Evolutionary conservation across 1,140 invertebrate genomes (phyloP).

Genomic region (Ylistrum balloti): DNA sequence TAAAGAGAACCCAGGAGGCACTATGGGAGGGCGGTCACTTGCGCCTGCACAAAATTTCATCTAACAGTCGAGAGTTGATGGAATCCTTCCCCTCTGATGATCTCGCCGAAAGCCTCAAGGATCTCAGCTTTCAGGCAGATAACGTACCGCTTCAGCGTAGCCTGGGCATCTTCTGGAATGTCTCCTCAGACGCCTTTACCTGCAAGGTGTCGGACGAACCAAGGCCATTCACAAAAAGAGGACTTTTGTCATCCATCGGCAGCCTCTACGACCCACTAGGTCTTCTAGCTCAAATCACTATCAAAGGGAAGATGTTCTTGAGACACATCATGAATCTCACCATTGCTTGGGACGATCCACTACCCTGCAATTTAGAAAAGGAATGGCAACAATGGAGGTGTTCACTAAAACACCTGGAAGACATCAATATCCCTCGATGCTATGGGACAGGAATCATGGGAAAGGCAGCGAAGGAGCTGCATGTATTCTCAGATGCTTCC

Average conservation of each 20-base stretch:
- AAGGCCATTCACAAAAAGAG: slow-evolving; percentile 61
- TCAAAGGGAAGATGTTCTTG: slow-evolving; percentile 62
- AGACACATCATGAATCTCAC: neutral
- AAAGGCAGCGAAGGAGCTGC: slow-evolving; percentile 71
- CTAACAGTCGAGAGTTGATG: slow-evolving; percentile 55
- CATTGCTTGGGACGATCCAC: slow-evolving; percentile 59
- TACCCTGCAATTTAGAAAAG: slow-evolving; percentile 19
- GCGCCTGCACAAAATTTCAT: slow-evolving; percentile 59
- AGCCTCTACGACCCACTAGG: slow-evolving; percentile 60
- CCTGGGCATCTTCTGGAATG: slow-evolving; percentile 58
- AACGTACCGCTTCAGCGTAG: slow-evolving; percentile 52
- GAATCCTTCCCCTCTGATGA: slow-evolving; percentile 52
- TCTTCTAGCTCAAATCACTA: slow-evolving; percentile 58
- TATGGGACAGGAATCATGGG: slow-evolving; percentile 60
- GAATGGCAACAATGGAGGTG: slow-evolving; percentile 57
- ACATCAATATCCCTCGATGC: slow-evolving; percentile 48
- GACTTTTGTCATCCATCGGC: slow-evolving; percentile 49
- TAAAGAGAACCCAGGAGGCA: slow-evolving; percentile 60
- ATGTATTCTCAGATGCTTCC: slow-evolving; percentile 60
- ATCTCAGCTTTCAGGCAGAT: slow-evolving; percentile 46
- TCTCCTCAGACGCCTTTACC: slow-evolving; percentile 50
- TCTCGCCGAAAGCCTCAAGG: slow-evolving; percentile 51
- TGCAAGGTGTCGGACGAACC: slow-evolving; percentile 45
- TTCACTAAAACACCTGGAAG: slow-evolving; percentile 44
- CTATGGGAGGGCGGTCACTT: slow-evolving; percentile 37